Conservation (phyloP, 2,797 vertebrate genomes). For the Ctenochaetus hawaiiensis region DNA sequence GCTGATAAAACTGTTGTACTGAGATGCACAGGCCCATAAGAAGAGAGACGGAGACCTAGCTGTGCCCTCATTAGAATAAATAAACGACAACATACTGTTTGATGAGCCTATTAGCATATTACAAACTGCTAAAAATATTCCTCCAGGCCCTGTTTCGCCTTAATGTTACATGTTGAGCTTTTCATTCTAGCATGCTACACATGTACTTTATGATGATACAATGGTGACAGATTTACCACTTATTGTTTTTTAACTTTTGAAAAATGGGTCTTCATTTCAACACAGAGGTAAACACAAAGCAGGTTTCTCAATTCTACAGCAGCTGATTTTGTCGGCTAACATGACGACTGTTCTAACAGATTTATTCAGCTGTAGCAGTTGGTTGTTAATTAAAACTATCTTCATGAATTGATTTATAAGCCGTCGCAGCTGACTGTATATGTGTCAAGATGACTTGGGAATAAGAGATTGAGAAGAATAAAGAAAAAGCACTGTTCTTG, state of each 20-base stretch:
- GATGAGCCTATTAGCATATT: constrained; percentile 8
- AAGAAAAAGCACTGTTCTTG: neutral
- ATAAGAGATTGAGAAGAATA: neutral
- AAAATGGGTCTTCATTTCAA: neutral
- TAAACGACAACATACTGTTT: constrained; percentile 7
- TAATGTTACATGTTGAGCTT: neutral
- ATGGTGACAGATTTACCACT: neutral
- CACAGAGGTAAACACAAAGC: neutral
- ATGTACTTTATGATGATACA: neutral
- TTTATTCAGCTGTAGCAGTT: neutral
- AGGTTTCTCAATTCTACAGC: neutral
- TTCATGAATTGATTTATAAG: neutral
- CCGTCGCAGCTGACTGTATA: neutral
- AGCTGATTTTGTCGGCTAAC: neutral
- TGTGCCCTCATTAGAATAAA: constrained; percentile 34
- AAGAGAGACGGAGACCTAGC: constrained; percentile 13
- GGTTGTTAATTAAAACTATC: neutral
- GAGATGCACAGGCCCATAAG: constrained; percentile 18
- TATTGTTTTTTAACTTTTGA: neutral
- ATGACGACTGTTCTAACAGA: neutral
- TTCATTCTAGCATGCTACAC: neutral
- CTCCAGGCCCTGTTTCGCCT: neutral
- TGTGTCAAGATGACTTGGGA: neutral
- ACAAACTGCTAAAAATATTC: neutral
- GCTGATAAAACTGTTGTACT: constrained; percentile 33